A percentile compares a stretch with the other conserved stretches of the same genome.
These are phyloP conservation scores for Volucella inflata DNA, from an alignment of 2,888 invertebrate species.

Conservation along the genomic window DNA sequence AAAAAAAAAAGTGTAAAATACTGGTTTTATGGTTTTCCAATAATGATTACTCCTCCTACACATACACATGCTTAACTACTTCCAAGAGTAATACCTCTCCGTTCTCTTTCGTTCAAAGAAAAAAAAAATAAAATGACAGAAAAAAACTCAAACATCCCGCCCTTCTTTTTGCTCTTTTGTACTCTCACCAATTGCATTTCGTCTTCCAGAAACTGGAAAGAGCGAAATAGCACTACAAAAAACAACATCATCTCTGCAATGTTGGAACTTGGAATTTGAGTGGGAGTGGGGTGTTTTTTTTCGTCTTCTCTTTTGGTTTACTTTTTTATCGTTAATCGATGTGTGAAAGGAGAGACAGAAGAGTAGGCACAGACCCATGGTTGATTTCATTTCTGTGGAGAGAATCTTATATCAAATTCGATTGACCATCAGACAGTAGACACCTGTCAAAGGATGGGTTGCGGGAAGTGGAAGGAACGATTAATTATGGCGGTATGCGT, in stretches of 20 bases:
- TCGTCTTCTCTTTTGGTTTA: conserved; percentile 15
- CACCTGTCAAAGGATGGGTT: conserved; percentile 28
- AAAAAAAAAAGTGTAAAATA: conserved; percentile 52
- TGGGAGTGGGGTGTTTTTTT: conserved; percentile 55
- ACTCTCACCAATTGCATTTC: conserved; percentile 71
- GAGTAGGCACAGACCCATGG: conserved; percentile 10
- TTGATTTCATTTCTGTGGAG: not conserved
- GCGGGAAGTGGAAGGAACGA: not conserved
- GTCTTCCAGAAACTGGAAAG: conserved; percentile 71
- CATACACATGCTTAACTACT: conserved; percentile 23
- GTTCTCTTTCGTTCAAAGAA: conserved; percentile 59
- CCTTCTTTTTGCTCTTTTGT: conserved; percentile 64
- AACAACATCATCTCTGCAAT: not conserved
- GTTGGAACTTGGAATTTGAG: conserved; percentile 3
- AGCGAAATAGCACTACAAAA: conserved; percentile 44
- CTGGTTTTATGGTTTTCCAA: conserved; percentile 71
- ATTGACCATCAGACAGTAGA: conserved; percentile 35
- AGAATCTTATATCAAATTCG: conserved; percentile 14
- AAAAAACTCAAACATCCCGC: conserved; percentile 44
- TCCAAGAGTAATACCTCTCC: conserved; percentile 21
- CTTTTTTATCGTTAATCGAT: conserved; percentile 66
- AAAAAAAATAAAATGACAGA: not conserved
- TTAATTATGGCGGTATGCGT: conserved; percentile 70
- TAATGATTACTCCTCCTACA: conserved; percentile 68
- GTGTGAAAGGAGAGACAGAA: conserved; percentile 40